Percentiles rank a stretch among this genome's conserved stretches.
These are phyloP conservation scores for Bettongia penicillata DNA, from an alignment of 2,113 vertebrate species.

Conservation along the genomic window DNA sequence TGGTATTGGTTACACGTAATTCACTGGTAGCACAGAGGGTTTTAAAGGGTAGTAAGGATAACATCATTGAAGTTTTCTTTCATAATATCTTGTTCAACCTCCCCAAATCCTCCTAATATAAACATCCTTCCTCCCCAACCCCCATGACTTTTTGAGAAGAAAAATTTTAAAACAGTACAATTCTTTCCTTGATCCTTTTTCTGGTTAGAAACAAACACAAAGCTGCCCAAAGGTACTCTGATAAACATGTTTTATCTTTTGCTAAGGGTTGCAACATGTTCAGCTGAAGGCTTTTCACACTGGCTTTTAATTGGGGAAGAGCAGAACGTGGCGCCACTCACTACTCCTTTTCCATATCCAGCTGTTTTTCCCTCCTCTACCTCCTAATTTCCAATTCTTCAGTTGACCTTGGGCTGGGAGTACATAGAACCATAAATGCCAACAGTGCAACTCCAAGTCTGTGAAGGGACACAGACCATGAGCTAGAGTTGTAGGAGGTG, in stretches of 20 bases:
- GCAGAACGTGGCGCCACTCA: not conserved
- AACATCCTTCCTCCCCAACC: not conserved
- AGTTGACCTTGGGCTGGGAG: not conserved
- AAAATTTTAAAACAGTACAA: not conserved
- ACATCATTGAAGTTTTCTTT: not conserved
- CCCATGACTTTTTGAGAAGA: not conserved
- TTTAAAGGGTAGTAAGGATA: not conserved
- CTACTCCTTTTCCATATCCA: not conserved
- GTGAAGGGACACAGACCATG: not conserved
- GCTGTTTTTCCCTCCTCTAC: not conserved
- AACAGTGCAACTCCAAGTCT: not conserved
- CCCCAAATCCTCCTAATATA: not conserved
- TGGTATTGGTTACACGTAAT: not conserved
- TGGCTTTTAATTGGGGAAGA: not conserved
- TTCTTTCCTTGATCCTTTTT: conserved; percentile 6
- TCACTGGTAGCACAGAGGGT: not conserved
- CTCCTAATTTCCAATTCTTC: not conserved
- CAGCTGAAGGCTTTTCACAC: not conserved
- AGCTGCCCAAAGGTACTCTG: not conserved
- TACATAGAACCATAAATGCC: not conserved
- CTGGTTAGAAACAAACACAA: conserved; percentile 38
- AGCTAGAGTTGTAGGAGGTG: not conserved
- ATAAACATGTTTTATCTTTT: conserved; percentile 17
- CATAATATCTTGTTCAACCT: not conserved
- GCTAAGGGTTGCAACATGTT: not conserved